A percentile compares a stretch with the other conserved stretches of the same genome.
Conservation (phyloP, 2,113 vertebrate genomes). For the Aptenodytes forsteri region DNA sequence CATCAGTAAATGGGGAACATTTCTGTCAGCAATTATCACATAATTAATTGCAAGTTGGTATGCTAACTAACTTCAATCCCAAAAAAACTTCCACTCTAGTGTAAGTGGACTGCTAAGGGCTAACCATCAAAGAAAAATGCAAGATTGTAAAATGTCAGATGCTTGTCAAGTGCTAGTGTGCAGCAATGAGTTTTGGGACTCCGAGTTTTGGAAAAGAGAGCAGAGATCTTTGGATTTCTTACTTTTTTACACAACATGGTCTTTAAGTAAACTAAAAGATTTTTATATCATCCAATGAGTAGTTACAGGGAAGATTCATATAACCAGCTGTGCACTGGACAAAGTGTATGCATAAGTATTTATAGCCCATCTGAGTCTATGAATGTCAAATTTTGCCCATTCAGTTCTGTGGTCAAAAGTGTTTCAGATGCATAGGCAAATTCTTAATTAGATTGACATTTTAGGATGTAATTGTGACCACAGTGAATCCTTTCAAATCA, state of each 20-base stretch:
- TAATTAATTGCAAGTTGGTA: not conserved
- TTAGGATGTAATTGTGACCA: not conserved
- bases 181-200: not conserved
- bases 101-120: not conserved
- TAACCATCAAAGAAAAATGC: not conserved
- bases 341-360: not conserved
- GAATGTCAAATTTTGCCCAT: not conserved
- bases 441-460: not conserved
- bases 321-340: not conserved
- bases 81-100: not conserved
- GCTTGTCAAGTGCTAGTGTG: not conserved
- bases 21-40: not conserved
- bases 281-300: not conserved
- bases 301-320: not conserved
- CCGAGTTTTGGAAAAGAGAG: not conserved
- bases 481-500: not conserved
- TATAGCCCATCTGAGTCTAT: not conserved
- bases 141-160: not conserved
- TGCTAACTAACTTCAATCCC: fast-evolving
- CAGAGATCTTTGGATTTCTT: not conserved
- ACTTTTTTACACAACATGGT: not conserved
- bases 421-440: not conserved
- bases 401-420: not conserved
- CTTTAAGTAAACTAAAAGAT: not conserved
- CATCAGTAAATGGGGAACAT: not conserved